Conservation (phyloP, 2,888 invertebrate genomes). For the Clanis bilineata region DNA sequence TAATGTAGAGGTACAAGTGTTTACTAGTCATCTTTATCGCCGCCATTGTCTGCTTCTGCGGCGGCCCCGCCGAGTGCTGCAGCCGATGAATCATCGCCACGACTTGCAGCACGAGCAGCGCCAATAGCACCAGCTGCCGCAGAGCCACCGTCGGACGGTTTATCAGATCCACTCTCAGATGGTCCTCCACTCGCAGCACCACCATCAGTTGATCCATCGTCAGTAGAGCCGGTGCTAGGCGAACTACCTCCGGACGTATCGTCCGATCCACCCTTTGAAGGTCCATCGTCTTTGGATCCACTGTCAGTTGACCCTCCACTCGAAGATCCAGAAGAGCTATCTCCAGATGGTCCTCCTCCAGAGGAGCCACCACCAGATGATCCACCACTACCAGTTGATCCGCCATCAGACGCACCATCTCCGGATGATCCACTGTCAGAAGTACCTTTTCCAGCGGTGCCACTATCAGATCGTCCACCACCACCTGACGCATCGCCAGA, state of each 20-base stretch:
- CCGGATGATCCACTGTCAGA: background rate
- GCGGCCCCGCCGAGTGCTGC: background rate
- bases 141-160: background rate
- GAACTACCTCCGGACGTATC: background rate
- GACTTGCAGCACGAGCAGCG: background rate
- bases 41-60: background rate
- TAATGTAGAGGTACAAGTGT: no score
- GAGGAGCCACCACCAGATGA: background rate
- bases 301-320: background rate
- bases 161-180: background rate
- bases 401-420: background rate
- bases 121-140: background rate
- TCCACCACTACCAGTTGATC: background rate
- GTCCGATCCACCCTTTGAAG: background rate
- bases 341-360: background rate
- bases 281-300: background rate
- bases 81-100: background rate
- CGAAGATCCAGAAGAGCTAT: background rate
- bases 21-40: background rate
- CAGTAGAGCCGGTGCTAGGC: background rate
- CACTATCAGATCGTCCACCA: background rate
- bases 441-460: no score
- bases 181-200: background rate
- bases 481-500: background rate
- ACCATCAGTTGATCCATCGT: background rate